Evolutionary conservation across 2,888 invertebrate genomes (phyloP).

Genomic region (Nephrotoma guestfalica): DNA sequence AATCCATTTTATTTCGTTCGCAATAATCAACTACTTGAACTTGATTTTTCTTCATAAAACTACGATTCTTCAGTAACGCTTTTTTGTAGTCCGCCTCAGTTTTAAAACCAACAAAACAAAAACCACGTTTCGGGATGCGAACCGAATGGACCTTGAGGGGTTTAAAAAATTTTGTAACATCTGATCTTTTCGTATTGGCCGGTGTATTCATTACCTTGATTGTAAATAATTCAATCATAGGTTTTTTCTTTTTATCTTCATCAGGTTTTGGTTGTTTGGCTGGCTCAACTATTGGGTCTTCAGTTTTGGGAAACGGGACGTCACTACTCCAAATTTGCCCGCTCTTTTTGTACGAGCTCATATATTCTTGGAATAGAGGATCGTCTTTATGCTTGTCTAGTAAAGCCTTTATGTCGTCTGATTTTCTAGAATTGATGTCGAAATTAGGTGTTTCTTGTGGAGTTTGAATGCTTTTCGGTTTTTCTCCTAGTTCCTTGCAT

Average conservation of each 20-base stretch:
- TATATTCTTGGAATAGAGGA: slow-evolving; percentile 76
- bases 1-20: slow-evolving; percentile 11
- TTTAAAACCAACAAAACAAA: slow-evolving; percentile 84
- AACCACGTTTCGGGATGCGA: slow-evolving; percentile 65
- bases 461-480: slow-evolving; percentile 54
- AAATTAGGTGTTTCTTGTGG: slow-evolving; percentile 19
- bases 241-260: slow-evolving; percentile 22
- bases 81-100: slow-evolving; percentile 64
- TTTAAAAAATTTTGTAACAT: slow-evolving; percentile 71
- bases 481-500: slow-evolving; percentile 55
- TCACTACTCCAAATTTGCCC: slow-evolving; percentile 41
- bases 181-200: slow-evolving; percentile 64
- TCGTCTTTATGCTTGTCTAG: slow-evolving; percentile 72
- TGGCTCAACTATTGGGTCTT: slow-evolving; percentile 34
- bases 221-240: slow-evolving; percentile 37
- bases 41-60: slow-evolving; percentile 62
- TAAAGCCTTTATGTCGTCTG: slow-evolving; percentile 45
- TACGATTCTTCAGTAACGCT: slow-evolving; percentile 69
- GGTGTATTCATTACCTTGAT: slow-evolving; percentile 67
- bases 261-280: not conserved
- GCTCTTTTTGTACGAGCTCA: slow-evolving; percentile 62
- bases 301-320: slow-evolving; percentile 22
- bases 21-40: slow-evolving; percentile 38
- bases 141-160: slow-evolving; percentile 67
- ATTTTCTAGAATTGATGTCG: slow-evolving; percentile 27